phyloP scores from a whole-genome alignment of 2,888 invertebrate genomes.

The Drosophila mimica region DNA sequence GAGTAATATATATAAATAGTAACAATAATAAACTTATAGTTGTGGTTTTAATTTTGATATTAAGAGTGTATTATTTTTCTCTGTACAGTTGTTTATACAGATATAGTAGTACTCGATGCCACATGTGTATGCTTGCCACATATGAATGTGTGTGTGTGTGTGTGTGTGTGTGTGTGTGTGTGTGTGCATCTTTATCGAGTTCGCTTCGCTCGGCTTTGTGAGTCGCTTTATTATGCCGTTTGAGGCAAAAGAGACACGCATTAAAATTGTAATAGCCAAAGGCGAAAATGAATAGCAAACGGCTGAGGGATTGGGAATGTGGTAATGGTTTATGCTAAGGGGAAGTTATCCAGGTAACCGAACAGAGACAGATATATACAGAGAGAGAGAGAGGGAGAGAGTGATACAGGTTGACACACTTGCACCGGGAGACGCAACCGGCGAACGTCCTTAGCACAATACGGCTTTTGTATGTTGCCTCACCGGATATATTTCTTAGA shows the following conservation, averaged over 20 bases:
- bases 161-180: background rate
- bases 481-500: conserved; percentile 65
- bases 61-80: background rate
- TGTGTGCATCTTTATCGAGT: conserved; percentile 2
- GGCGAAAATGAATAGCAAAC: conserved; percentile 22
- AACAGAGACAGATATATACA: background rate
- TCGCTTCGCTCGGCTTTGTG: conserved; percentile 7
- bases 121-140: background rate
- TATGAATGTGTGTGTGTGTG: background rate
- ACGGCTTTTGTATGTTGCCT: conserved; percentile 54
- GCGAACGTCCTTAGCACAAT: conserved; percentile 68
- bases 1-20: background rate
- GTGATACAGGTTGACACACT: conserved; percentile 59
- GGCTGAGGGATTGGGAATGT: conserved; percentile 3
- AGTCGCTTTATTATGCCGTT: conserved; percentile 71
- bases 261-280: conserved; percentile 72
- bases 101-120: background rate
- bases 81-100: no score
- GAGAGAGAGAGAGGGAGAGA: background rate
- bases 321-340: conserved; percentile 16
- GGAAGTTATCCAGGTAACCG: conserved; percentile 34
- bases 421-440: conserved; percentile 46
- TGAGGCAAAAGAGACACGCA: conserved; percentile 58
- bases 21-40: no score
- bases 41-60: background rate